These are phyloP conservation scores for Pachymerium ferrugineum DNA, from an alignment of 2,888 invertebrate species.

Conservation along the genomic window DNA sequence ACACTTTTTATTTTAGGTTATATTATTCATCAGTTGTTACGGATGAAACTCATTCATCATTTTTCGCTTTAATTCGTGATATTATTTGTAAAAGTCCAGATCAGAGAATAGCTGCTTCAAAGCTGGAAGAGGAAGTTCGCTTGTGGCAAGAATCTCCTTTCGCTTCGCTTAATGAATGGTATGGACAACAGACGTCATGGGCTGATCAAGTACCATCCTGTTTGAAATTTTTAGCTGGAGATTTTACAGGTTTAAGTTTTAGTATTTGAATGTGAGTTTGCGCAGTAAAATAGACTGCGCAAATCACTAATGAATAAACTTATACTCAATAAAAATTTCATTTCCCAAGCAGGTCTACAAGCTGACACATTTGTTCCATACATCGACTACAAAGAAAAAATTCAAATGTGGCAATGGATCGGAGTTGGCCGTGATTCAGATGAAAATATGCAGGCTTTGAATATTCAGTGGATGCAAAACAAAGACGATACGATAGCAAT, in stretches of 20 bases:
- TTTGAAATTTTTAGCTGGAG: slow-evolving; percentile 75
- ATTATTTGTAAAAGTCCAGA: slow-evolving; percentile 76
- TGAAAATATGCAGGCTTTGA: slow-evolving; percentile 65
- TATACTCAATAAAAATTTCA: background rate
- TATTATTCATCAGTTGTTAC: slow-evolving; percentile 60
- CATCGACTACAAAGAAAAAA: slow-evolving; percentile 68
- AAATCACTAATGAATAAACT: background rate
- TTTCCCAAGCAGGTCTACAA: slow-evolving; percentile 51
- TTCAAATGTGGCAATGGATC: slow-evolving; percentile 75
- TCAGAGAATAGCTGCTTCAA: slow-evolving; percentile 69
- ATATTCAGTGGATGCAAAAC: slow-evolving; percentile 66
- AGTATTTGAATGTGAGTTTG: background rate
- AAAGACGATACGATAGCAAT: slow-evolving; percentile 41
- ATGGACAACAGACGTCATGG: slow-evolving; percentile 48
- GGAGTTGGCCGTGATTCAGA: slow-evolving; percentile 89
- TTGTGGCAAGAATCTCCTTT: slow-evolving; percentile 48
- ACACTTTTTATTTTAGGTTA: slow-evolving; percentile 38
- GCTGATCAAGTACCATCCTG: slow-evolving; percentile 68
- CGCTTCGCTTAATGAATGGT: slow-evolving; percentile 46
- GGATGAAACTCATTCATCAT: slow-evolving; percentile 52
- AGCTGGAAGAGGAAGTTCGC: slow-evolving; percentile 55
- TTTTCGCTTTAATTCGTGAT: slow-evolving; percentile 80
- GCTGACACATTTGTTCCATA: slow-evolving; percentile 85
- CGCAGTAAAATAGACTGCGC: background rate
- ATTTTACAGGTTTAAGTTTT: slow-evolving; percentile 54